Percentiles rank a stretch among this genome's conserved stretches.
Evolutionary conservation across 2,888 invertebrate genomes (phyloP).

Genomic region (Dorcus parallelipipedus): DNA sequence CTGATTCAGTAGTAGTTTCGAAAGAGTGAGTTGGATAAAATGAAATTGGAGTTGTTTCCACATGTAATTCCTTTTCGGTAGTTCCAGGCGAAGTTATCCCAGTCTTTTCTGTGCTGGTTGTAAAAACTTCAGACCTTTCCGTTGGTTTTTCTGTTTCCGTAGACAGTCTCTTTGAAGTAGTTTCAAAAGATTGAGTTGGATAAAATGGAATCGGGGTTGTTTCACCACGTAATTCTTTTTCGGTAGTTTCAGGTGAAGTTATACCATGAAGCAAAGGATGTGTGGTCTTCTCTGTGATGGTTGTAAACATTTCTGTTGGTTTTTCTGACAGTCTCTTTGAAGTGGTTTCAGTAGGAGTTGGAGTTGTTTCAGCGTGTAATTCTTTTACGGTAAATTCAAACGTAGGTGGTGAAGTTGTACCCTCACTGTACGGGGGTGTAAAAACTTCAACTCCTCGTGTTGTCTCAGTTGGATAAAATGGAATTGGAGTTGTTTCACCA

Average conservation of each 20-base stretch:
- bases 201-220: not conserved
- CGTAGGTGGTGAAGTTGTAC: too few species aligned
- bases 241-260: too few species aligned
- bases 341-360: not conserved
- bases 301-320: conserved; percentile 7
- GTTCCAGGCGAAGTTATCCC: too few species aligned
- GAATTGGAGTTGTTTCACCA: not conserved
- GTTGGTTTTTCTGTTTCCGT: not conserved
- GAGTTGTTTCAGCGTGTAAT: too few species aligned
- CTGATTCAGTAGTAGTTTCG: not conserved
- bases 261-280: not conserved
- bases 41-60: not conserved
- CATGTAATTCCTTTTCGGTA: too few species aligned
- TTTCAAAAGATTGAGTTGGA: not conserved
- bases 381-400: too few species aligned
- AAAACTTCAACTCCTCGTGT: too few species aligned
- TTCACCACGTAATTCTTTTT: not conserved
- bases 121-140: not conserved
- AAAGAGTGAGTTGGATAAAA: not conserved
- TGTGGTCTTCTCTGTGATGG: not conserved
- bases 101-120: not conserved
- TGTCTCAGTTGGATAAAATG: not conserved
- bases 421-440: too few species aligned
- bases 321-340: conserved; percentile 18
- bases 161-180: too few species aligned